Base-by-base conservation (phyloP, 1,140 invertebrate species). In the Neotoxoptera formosana region DNA sequence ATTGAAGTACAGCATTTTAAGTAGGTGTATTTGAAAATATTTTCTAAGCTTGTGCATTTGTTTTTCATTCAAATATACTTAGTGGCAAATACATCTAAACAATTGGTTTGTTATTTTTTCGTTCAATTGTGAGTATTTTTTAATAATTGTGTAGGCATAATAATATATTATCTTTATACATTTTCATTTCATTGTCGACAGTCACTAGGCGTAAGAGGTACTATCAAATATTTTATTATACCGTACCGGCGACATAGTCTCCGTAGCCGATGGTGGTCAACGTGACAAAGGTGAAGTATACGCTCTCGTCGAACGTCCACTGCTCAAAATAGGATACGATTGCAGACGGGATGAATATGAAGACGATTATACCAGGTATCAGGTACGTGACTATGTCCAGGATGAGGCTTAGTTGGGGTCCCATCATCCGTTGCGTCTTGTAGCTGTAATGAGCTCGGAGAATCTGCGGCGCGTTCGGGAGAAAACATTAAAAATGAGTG, bases 201-300 rank as follows among this genome's bases (percentile, higher is more conserved):
- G 17, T 17, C 60, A 76, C n/a, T 67, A 67, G 30, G 0, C 17
- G 56, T 60, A 41, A 41, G 41, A 41, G 41, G 41, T 41, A n/a
- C 30, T 76, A 34, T 76, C 14, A 34, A n/a, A 67, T 41, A 41
- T 41, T n/a, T n/a, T n/a, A 60, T 30, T 25, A 34, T 76, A 34
- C 30, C n/a, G 4, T 95, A 97, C 97, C 97, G 94, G 98, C 98
- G 34, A 99, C 98, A 94, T 97, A 97, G 95, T 99, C 98, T 60
- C 98, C 98, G 95, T 99, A 99, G 41, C 98, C 98, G 94, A 99
- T 99, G 20, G 98, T 99, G 1, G 98, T 98, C 7, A 99, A 96
- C 0, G 98, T 98, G 48, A 99, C 97, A 95, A 98, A 99, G 30
- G 98, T 97, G 94, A 98, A 99, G 95, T 99, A 99, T 76, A 99